phyloP scores from a whole-genome alignment of 2,113 vertebrate species.

The Tretioscincus oriximinensis region DNA sequence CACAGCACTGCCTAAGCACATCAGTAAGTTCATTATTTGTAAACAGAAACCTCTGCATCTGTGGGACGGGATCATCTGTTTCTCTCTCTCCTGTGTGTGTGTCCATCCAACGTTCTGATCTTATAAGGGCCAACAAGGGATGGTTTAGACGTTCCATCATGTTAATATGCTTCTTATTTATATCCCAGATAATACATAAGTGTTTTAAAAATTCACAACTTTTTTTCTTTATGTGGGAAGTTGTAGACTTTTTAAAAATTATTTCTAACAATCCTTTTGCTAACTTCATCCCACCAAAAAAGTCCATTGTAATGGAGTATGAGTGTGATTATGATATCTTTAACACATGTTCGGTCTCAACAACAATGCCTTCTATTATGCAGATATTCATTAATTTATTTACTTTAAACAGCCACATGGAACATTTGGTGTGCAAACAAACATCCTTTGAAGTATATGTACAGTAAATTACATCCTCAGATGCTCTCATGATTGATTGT shows the following conservation, averaged over 20 bases:
- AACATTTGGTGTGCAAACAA: slow-evolving; percentile 1
- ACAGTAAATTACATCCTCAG: neutral
- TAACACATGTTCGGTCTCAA: neutral
- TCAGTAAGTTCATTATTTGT: neutral
- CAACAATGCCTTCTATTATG: neutral
- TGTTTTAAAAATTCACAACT: neutral
- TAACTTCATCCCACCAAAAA: neutral
- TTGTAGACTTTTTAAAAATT: too few species aligned
- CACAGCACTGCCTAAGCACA: too few species aligned
- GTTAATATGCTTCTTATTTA: too few species aligned
- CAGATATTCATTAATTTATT: neutral
- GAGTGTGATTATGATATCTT: slow-evolving; percentile 1
- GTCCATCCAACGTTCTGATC: too few species aligned
- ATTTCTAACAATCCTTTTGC: neutral
- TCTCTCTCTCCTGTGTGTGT: too few species aligned
- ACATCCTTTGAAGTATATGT: neutral
- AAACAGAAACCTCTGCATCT: neutral
- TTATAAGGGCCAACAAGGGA: neutral
- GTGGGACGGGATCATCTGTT: neutral
- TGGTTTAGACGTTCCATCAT: neutral
- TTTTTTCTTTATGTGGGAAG: neutral
- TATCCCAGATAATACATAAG: too few species aligned
- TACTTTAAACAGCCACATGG: slow-evolving; percentile 1
- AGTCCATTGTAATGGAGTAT: neutral
- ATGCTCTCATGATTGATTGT: neutral